Evolutionary conservation across 1,140 invertebrate genomes (phyloP), one percentile per base, ranked within the genome.

Genomic region (Colletes gigas): DNA sequence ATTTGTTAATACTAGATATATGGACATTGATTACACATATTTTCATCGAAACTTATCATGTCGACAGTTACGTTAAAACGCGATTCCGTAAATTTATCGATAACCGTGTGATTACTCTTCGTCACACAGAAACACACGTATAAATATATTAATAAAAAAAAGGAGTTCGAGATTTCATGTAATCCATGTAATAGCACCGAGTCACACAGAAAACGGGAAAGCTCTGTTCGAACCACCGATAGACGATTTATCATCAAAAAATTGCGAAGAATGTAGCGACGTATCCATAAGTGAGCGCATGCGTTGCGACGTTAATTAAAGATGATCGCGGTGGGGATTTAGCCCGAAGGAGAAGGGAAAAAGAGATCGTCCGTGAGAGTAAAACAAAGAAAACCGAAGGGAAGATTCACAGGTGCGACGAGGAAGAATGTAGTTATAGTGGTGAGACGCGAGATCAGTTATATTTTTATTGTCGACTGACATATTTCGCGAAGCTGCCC

Each of bases 401-500:
- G 30, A 82, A 70, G n/a, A 66, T 54, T 57, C 10, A 62, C 74
- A 68, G 10, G 82, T 81, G 63, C n/a, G 68, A 83, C 30, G 30
- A 65, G 66, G 80, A 82, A 21, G 50, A 67, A 59, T 82, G 60
- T 66, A 65, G 65, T 14, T 65, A 50, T 81, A 69, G 71, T 55
- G 65, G 79, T 19, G 59, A 76, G 30, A 69, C 76, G 79, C 19
- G 59, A 76, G 30, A 69, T 68, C 75, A 82, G 81, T 79, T 73
- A 78, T 84, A 71, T 66, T 81, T 76, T 81, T 71, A 75, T 71
- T 73, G 81, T 72, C 54, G 47, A 66, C 59, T 67, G 21, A 66
- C 50, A 75, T 78, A 81, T 78, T 66, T 78, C 17, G 72, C 39
- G 59, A 59, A 66, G 59, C 30, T 73, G 52, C 10, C 78, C 57